Base-by-base conservation (phyloP, 2,888 invertebrate species). In the Nematopogon swammerdamellus region DNA sequence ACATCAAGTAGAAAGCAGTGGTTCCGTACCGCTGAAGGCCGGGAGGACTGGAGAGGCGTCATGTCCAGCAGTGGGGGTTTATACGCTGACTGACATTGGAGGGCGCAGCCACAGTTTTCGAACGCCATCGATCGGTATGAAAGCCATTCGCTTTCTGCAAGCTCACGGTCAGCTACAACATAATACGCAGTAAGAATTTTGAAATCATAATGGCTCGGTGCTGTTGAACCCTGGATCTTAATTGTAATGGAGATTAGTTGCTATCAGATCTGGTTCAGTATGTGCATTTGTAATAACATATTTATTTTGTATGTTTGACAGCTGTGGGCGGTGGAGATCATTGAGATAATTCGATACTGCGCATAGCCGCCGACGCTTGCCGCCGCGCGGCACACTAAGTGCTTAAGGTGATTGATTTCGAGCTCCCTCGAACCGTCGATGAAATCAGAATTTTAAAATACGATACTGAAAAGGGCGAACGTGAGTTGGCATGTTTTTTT, bases 231-330 rank as follows among this genome's bases (percentile, higher is more conserved):
- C 64, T 63, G 69, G 64, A 65, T 62, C 72, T 75, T 76, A 77
- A 79, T 76, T 79, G 76, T 76, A 73, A 72, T 70, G 69, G 70
- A 76, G 76, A 77, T 76, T 72, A 74, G 63, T 58, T 57, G 62
- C 67, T 76, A 79, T 79, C 77, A 70, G 75, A 77, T 75, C 63
- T 54, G 56, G 61, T 57, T 67, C 65, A 65, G 68, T 65, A 65
- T 69, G 66, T 36, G 70, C 71, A 72, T 74, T 73, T 20, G 72
- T 72, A 71, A 74, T 71, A 76, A 77, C 76, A 75, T 75, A 75
- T 76, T 73, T 76, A 76, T 76, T 76, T 71, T 70, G 68, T 70
- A 64, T 68, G 65, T 70, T 67, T 77, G 76, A 77, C 79, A 77
- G 75, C 68, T 67, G 73, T 72, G 67, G 75, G 77, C 72, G 76